Evolutionary conservation across 2,113 vertebrate genomes (phyloP).

Genomic region (Caranx ignobilis): DNA sequence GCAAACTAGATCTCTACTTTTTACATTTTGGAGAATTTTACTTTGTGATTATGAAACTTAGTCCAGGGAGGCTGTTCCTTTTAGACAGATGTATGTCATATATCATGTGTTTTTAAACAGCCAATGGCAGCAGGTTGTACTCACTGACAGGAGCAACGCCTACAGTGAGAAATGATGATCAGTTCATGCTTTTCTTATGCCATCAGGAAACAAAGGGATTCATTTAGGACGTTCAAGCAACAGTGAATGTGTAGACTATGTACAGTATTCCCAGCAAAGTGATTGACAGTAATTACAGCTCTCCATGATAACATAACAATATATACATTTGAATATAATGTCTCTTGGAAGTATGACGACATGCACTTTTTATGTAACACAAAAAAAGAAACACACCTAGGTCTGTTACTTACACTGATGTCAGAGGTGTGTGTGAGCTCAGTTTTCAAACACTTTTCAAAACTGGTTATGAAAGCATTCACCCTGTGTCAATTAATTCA

Average conservation of each 20-base stretch:
- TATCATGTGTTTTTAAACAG: background rate
- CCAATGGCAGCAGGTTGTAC: background rate
- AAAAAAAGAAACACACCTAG: background rate
- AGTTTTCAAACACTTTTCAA: slow-evolving; percentile 3
- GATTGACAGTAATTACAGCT: slow-evolving; percentile 57
- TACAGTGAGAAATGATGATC: background rate
- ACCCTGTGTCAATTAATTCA: background rate
- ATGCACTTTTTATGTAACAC: background rate
- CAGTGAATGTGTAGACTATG: background rate
- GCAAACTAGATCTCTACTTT: background rate
- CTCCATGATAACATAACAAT: slow-evolving; percentile 9
- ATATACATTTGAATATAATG: slow-evolving; percentile 41
- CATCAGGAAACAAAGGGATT: background rate
- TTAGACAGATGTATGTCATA: background rate
- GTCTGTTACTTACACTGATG: background rate
- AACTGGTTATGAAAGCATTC: background rate
- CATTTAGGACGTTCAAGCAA: background rate
- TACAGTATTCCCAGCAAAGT: background rate
- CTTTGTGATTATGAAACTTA: background rate
- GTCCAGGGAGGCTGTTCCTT: background rate
- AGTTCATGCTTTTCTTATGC: background rate
- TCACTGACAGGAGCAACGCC: background rate
- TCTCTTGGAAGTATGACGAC: background rate
- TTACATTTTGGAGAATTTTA: background rate
- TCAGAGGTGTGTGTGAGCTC: too few relatives aligned